These are phyloP conservation scores for Coleophora flavipennella DNA, from an alignment of 2,888 invertebrate species.

Conservation along the genomic window DNA sequence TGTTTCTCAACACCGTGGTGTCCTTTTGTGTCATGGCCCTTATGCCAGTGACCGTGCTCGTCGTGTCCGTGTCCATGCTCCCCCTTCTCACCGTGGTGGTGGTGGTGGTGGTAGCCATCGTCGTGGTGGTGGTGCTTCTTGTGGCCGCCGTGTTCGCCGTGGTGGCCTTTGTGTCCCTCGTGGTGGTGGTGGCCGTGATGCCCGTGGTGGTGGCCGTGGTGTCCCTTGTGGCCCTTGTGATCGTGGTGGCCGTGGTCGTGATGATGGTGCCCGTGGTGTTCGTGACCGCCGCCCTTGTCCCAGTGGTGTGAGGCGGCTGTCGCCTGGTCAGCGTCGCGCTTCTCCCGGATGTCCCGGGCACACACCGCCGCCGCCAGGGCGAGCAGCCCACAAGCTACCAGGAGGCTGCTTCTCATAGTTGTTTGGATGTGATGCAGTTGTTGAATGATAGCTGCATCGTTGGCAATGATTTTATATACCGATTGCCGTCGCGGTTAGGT, in stretches of 20 bases:
- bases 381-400: constrained; percentile 52
- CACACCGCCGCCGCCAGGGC: constrained; percentile 62
- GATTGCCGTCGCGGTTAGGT: constrained; percentile 37
- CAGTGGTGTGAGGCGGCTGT: constrained; percentile 58
- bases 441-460: constrained; percentile 49
- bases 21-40: constrained; percentile 88
- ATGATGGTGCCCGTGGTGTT: constrained; percentile 75
- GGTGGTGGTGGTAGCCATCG: constrained; percentile 75
- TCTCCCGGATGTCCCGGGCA: constrained; percentile 62
- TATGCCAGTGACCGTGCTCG: constrained; percentile 79
- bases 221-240: constrained; percentile 78
- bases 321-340: constrained; percentile 64
- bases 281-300: constrained; percentile 54
- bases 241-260: constrained; percentile 76
- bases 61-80: constrained; percentile 71
- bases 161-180: constrained; percentile 73
- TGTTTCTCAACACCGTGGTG: constrained; percentile 86
- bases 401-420: constrained; percentile 49
- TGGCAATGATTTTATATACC: constrained; percentile 57
- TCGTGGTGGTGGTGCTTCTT: constrained; percentile 77
- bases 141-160: constrained; percentile 74
- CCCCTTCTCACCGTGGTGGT: constrained; percentile 76
- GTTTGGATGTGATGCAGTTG: constrained; percentile 30
- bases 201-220: constrained; percentile 77
- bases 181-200: constrained; percentile 81